Percentiles rank a stretch among this genome's conserved stretches.
Conservation (phyloP, 2,797 vertebrate genomes). For the Pantherophis vulpinus region DNA sequence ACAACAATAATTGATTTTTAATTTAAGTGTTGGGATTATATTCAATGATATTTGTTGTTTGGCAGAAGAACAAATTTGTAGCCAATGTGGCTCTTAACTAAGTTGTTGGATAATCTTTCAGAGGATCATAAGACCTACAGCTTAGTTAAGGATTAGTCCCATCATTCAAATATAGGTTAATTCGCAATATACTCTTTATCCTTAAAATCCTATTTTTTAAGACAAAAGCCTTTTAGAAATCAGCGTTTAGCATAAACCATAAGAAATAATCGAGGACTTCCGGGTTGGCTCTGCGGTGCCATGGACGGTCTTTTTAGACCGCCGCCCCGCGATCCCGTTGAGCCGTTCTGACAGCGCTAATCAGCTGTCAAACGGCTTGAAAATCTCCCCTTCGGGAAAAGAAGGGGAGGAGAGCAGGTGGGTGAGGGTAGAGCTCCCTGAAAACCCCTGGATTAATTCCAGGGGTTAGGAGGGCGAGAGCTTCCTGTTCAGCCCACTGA, state of each 20-base stretch:
- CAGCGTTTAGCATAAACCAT: background rate
- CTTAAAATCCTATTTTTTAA: background rate
- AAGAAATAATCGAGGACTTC: background rate
- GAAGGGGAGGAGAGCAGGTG: no score
- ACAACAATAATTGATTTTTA: background rate
- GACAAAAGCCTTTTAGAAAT: background rate
- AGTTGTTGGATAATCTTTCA: background rate
- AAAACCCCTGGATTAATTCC: no score
- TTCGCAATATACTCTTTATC: background rate
- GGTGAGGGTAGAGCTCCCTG: no score
- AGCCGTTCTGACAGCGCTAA: no score
- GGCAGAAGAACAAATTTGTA: background rate
- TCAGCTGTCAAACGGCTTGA: no score
- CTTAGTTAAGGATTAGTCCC: background rate
- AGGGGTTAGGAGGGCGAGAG: no score
- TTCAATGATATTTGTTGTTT: background rate
- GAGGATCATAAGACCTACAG: background rate
- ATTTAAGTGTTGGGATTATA: background rate
- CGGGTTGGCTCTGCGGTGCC: no score
- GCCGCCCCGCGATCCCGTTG: no score
- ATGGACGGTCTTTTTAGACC: no score
- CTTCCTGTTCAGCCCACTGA: no score
- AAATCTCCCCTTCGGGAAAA: no score
- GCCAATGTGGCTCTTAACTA: background rate
- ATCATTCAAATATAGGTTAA: background rate